These are phyloP conservation scores for Pseudotriccus pelzelni DNA, from an alignment of 2,797 vertebrate species.

Conservation along the genomic window DNA sequence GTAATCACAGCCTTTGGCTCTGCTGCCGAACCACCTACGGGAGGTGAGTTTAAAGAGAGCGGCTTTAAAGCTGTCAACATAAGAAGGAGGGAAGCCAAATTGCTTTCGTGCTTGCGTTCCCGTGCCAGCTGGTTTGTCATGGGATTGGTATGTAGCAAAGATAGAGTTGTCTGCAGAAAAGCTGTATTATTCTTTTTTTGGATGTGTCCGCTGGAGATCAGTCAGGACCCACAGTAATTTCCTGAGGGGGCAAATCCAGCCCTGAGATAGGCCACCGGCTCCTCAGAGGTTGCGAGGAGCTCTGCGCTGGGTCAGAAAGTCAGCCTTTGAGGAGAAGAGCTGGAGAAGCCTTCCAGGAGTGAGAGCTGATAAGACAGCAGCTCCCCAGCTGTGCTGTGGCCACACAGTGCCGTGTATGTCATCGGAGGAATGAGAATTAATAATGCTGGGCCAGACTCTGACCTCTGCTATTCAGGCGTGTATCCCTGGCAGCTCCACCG, in stretches of 20 bases:
- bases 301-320: constrained; percentile 10
- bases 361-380: constrained; percentile 57
- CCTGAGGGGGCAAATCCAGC: constrained; percentile 44
- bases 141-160: constrained; percentile 73
- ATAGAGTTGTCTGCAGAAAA: constrained; percentile 67
- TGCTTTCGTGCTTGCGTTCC: constrained; percentile 58
- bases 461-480: constrained; percentile 16
- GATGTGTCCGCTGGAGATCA: constrained; percentile 49
- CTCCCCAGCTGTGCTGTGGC: constrained; percentile 52
- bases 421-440: constrained; percentile 23
- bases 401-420: constrained; percentile 7
- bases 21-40: constrained; percentile 70
- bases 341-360: constrained; percentile 50
- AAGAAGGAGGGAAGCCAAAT: constrained; percentile 69
- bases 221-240: constrained; percentile 50
- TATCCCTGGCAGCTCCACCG: not conserved
- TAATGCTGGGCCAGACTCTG: constrained; percentile 33
- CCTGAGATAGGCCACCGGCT: constrained; percentile 44
- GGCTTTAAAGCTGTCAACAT: constrained; percentile 73
- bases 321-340: constrained; percentile 51
- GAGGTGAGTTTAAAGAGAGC: constrained; percentile 76
- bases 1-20: constrained; percentile 73
- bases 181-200: constrained; percentile 65
- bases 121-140: constrained; percentile 71
- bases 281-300: not conserved